Conservation (phyloP, 2,113 vertebrate genomes). For the Nerophis lumbriciformis region DNA sequence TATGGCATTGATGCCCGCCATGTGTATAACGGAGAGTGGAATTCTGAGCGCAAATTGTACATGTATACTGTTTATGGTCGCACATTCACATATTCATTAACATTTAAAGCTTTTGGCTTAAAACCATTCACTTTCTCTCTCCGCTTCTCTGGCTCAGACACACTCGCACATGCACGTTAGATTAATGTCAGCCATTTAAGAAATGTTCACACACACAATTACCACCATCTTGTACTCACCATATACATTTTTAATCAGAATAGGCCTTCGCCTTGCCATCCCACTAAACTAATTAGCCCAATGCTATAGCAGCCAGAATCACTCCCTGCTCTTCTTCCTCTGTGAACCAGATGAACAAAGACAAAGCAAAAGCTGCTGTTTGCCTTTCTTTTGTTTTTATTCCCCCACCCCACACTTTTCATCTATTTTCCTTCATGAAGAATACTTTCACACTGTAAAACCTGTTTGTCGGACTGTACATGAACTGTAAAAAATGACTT, state of each 20-base stretch:
- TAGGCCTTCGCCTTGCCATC: conserved; percentile 41
- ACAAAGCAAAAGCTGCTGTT: conserved; percentile 20
- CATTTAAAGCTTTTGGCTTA: too few species aligned
- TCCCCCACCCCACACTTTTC: not conserved
- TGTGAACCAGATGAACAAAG: not conserved
- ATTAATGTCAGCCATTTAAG: conserved; percentile 60
- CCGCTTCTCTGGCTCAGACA: not conserved
- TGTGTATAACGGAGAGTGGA: too few species aligned
- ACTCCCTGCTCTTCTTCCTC: not conserved
- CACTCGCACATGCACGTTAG: conserved; percentile 42
- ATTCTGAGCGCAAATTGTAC: too few species aligned
- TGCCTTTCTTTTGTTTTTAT: conserved; percentile 6
- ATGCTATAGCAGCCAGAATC: conserved; percentile 27
- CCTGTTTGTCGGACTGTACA: too few species aligned
- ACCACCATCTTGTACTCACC: conserved; percentile 12
- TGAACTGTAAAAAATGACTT: too few species aligned
- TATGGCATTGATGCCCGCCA: too few species aligned
- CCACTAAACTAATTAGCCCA: conserved; percentile 53
- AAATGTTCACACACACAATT: conserved; percentile 34
- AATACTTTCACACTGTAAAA: too few species aligned
- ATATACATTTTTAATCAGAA: conserved; percentile 65
- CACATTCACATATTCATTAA: too few species aligned
- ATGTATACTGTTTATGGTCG: too few species aligned
- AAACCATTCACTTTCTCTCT: too few species aligned
- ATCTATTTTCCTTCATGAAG: not conserved